These are phyloP conservation scores for Salvelinus namaycush DNA, from an alignment of 2,113 vertebrate genomes.

Conservation along the genomic window DNA sequence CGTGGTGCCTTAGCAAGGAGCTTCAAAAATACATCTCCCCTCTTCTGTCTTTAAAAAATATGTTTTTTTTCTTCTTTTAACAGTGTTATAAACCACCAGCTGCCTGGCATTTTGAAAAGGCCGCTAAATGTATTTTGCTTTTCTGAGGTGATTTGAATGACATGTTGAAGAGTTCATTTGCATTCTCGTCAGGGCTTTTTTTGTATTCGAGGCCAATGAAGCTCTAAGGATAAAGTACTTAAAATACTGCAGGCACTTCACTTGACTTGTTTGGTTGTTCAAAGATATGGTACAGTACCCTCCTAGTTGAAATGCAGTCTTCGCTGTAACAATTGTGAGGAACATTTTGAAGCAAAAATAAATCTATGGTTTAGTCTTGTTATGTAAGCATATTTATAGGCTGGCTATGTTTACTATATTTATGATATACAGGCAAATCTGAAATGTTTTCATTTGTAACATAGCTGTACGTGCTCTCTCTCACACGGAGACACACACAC, in stretches of 20 bases:
- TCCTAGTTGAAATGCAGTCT: conserved; percentile 68
- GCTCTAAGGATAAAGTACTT: conserved; percentile 76
- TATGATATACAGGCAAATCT: background rate
- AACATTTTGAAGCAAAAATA: conserved; percentile 32
- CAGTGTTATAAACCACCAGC: conserved; percentile 58
- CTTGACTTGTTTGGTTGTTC: conserved; percentile 73
- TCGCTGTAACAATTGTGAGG: conserved; percentile 57
- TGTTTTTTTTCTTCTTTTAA: background rate
- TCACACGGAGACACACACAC: too few species aligned
- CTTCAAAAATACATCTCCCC: conserved; percentile 37
- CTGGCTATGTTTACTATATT: too few species aligned
- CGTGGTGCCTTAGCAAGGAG: conserved; percentile 59
- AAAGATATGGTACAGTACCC: conserved; percentile 64
- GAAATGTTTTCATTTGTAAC: too few species aligned
- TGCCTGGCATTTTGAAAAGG: conserved; percentile 62
- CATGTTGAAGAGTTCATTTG: conserved; percentile 60
- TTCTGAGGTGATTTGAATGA: conserved; percentile 61
- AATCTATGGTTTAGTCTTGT: conserved; percentile 55
- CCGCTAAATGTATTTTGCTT: conserved; percentile 48
- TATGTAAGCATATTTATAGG: conserved; percentile 54
- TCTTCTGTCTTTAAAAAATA: too few species aligned
- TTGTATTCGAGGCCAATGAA: conserved; percentile 61
- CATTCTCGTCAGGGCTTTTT: conserved; percentile 56
- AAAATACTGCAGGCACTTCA: conserved; percentile 74
- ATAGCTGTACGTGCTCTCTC: too few species aligned